Conservation (phyloP, 2,113 vertebrate species). For the Columbina picui region DNA sequence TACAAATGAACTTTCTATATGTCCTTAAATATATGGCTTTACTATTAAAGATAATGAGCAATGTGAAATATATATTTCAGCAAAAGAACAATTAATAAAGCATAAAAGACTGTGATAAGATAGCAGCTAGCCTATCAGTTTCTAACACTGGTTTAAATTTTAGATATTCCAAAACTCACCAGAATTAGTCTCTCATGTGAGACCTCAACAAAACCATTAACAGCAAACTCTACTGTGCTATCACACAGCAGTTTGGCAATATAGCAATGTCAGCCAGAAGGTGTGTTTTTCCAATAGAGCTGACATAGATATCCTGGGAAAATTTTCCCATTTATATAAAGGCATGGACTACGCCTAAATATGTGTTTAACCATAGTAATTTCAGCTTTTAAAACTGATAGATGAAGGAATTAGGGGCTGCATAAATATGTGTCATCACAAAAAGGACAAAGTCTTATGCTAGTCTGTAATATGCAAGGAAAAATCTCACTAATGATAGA, state of each 20-base stretch:
- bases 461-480: background rate
- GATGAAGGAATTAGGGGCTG: background rate
- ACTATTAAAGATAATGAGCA: background rate
- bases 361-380: background rate
- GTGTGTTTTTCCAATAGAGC: background rate
- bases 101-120: background rate
- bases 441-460: background rate
- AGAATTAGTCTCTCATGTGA: background rate
- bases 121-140: background rate
- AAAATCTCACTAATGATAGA: background rate
- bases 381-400: background rate
- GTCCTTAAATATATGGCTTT: background rate
- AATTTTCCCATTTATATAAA: background rate
- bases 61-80: background rate
- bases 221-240: background rate
- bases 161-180: background rate
- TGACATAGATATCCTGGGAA: background rate
- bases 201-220: background rate
- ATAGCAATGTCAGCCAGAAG: accelerated
- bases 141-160: background rate
- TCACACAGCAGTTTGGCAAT: background rate
- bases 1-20: background rate
- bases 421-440: background rate
- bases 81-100: background rate
- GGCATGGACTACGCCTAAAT: background rate